These are phyloP conservation scores for Fulmarus glacialis DNA, from an alignment of 2,113 vertebrate genomes.

Conservation along the genomic window DNA sequence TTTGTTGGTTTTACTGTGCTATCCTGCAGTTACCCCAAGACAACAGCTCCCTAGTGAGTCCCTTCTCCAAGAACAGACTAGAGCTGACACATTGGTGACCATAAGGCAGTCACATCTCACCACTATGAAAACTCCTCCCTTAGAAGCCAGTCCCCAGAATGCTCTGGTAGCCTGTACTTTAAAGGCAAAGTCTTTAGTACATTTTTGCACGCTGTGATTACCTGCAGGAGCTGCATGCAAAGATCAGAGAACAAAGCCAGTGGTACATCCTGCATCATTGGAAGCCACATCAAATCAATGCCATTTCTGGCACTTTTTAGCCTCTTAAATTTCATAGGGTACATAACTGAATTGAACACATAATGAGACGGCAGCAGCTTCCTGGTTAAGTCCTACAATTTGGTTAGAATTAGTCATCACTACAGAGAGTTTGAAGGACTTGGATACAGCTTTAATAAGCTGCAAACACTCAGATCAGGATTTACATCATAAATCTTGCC, in stretches of 20 bases:
- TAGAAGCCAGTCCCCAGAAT: not conserved
- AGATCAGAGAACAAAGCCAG: not conserved
- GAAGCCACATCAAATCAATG: not conserved
- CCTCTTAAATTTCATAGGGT: not conserved
- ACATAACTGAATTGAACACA: not conserved
- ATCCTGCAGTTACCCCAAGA: not conserved
- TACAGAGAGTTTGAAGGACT: not conserved
- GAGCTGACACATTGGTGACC: not conserved
- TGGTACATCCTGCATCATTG: not conserved
- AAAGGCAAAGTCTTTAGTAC: not conserved
- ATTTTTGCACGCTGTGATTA: not conserved
- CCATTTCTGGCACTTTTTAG: not conserved
- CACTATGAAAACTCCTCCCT: accelerated
- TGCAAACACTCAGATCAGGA: slow-evolving; percentile 27
- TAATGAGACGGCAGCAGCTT: not conserved
- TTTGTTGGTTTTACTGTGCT: not conserved
- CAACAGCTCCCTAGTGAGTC: not conserved
- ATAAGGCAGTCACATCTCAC: not conserved
- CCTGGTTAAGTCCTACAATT: not conserved
- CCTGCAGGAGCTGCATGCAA: not conserved
- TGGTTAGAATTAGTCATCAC: not conserved
- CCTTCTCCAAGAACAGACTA: not conserved
- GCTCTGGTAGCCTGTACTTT: not conserved
- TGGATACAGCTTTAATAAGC: slow-evolving; percentile 8
- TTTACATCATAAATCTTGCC: slow-evolving; percentile 48